Conservation (phyloP, 2,888 invertebrate genomes). For the Thysanoteuthis rhombus region DNA sequence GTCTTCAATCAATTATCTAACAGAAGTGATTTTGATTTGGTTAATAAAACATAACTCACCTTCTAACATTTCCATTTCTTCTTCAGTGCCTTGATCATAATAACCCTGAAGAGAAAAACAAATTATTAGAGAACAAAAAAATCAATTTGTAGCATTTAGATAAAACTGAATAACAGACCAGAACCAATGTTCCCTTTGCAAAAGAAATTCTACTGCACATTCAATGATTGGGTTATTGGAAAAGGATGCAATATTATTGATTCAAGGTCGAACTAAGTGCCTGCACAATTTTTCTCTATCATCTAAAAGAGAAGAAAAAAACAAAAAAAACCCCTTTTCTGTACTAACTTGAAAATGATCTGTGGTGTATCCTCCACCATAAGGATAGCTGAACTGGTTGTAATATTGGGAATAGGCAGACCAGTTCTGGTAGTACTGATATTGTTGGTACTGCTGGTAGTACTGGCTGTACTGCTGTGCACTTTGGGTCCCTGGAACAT, state of each 20-base stretch:
- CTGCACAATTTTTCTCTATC: too few relatives aligned
- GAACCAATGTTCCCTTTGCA: too few relatives aligned
- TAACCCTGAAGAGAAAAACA: slow-evolving; percentile 33
- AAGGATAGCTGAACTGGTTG: slow-evolving; percentile 39
- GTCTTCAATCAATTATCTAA: too few relatives aligned
- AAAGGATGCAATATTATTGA: not conserved
- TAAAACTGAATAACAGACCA: too few relatives aligned
- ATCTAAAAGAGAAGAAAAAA: too few relatives aligned
- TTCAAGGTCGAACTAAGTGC: too few relatives aligned
- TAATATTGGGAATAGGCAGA: slow-evolving; percentile 50
- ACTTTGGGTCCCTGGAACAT: slow-evolving; percentile 35
- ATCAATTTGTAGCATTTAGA: not conserved
- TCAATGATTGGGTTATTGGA: not conserved
- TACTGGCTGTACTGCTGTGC: slow-evolving; percentile 40
- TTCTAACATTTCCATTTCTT: slow-evolving; percentile 48
- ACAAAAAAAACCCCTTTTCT: too few relatives aligned
- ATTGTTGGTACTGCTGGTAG: slow-evolving; percentile 39
- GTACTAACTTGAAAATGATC: slow-evolving; percentile 23
- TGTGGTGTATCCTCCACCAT: slow-evolving; percentile 28
- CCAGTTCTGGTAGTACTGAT: slow-evolving; percentile 44
- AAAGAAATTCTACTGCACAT: not conserved
- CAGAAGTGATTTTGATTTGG: not conserved
- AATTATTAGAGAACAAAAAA: not conserved
- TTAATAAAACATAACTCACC: slow-evolving; percentile 38
- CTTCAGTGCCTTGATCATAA: slow-evolving; percentile 34